phyloP scores from a whole-genome alignment of 2,113 vertebrate species.

The Pelecanoides urinatrix region DNA sequence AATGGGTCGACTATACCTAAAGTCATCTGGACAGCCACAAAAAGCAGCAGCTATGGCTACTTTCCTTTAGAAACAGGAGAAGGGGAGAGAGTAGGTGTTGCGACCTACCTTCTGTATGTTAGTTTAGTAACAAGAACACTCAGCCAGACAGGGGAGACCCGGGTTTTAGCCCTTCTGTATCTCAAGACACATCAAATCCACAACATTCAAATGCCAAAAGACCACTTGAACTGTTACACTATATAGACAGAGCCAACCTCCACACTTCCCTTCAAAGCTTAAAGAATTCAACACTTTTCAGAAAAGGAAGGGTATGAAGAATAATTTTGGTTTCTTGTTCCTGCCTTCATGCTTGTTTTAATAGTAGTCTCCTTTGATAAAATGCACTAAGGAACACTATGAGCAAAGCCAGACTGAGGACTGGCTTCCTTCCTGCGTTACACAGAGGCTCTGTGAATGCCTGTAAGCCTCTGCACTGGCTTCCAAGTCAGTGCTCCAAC shows the following conservation, averaged over 20 bases:
- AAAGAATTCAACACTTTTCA: not conserved
- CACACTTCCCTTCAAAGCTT: not conserved
- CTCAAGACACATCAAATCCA: not conserved
- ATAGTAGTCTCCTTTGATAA: not conserved
- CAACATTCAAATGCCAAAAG: not conserved
- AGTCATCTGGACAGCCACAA: not conserved
- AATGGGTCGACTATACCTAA: not conserved
- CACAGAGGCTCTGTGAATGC: not conserved
- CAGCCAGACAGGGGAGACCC: not conserved
- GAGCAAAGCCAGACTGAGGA: not conserved
- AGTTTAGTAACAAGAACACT: not conserved
- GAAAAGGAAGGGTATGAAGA: not conserved
- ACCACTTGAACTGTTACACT: no score
- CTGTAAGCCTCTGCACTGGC: not conserved
- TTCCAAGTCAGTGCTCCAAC: not conserved
- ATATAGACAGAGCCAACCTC: accelerated
- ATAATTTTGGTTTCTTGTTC: not conserved
- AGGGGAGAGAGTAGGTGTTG: not conserved
- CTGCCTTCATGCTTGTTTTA: not conserved
- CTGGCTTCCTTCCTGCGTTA: not conserved
- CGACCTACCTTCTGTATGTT: not conserved
- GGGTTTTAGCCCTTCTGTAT: not conserved
- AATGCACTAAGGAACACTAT: not conserved
- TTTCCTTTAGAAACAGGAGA: not conserved
- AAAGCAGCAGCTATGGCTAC: not conserved